Conservation (phyloP, 2,888 invertebrate genomes). For the Scaptodrosophila latifasciaeformis region DNA sequence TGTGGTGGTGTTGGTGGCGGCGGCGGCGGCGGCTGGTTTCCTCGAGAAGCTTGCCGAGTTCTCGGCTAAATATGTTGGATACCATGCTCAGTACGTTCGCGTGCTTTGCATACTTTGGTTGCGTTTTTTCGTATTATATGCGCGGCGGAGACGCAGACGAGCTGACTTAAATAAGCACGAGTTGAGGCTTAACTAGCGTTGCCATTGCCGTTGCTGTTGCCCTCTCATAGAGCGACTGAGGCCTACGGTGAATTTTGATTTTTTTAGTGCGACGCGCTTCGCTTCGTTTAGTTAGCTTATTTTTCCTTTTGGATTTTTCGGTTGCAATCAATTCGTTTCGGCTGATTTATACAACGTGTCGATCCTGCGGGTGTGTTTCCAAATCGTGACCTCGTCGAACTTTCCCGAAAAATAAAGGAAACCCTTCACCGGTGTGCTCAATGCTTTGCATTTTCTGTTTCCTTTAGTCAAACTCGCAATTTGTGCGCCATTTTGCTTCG, state of each 20-base stretch:
- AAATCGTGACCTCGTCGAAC: too few relatives aligned
- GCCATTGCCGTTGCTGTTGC: slow-evolving; percentile 3
- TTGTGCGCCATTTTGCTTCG: slow-evolving; percentile 26
- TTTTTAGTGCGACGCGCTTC: background rate
- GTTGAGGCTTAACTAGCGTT: slow-evolving; percentile 1
- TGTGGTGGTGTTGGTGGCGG: background rate
- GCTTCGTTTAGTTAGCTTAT: background rate
- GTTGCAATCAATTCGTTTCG: too few relatives aligned
- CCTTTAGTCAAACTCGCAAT: slow-evolving; percentile 27
- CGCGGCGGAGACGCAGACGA: background rate
- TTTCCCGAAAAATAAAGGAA: background rate
- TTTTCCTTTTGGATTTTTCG: too few relatives aligned
- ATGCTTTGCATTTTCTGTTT: slow-evolving; percentile 8
- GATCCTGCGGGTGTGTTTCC: too few relatives aligned
- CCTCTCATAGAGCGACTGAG: background rate
- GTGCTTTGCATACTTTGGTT: slow-evolving; percentile 74
- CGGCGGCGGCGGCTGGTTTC: slow-evolving; percentile 40
- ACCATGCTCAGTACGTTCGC: slow-evolving; percentile 70
- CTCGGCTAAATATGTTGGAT: slow-evolving; percentile 47
- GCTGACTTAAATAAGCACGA: background rate
- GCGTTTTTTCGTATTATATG: slow-evolving; percentile 51
- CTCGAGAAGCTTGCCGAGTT: slow-evolving; percentile 60
- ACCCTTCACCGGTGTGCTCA: background rate
- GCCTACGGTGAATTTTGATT: slow-evolving; percentile 3
- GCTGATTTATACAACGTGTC: too few relatives aligned